phyloP scores from a whole-genome alignment of 2,888 invertebrate genomes.

The Saturnia japonica region DNA sequence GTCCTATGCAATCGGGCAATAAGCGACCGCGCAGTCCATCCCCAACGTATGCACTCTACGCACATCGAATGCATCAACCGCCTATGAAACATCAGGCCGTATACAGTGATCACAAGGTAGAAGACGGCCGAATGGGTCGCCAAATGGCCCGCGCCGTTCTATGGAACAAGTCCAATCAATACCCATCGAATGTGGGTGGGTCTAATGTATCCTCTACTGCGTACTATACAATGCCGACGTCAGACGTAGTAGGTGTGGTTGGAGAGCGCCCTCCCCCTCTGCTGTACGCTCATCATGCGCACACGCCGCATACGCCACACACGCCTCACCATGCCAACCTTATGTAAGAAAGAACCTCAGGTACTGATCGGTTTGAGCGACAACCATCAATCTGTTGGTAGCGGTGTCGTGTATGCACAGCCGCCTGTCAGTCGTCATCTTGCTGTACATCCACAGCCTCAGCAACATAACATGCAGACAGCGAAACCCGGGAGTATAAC shows the following conservation, averaged over 20 bases:
- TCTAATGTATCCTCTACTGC: conserved; percentile 56
- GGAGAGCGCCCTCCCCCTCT: conserved; percentile 70
- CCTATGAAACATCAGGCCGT: conserved; percentile 75
- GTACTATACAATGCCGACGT: conserved; percentile 71
- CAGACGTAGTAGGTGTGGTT: conserved; percentile 68
- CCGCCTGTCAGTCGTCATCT: conserved; percentile 63
- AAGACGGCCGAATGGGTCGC: conserved; percentile 90
- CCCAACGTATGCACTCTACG: conserved; percentile 75
- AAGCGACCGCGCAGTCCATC: conserved; percentile 83
- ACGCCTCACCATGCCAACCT: conserved; percentile 61
- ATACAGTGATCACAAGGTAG: conserved; percentile 86
- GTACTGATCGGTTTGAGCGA: conserved; percentile 73
- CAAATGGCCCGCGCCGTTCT: conserved; percentile 90
- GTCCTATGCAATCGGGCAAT: conserved; percentile 67
- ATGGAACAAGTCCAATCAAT: conserved; percentile 86
- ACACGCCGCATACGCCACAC: conserved; percentile 62
- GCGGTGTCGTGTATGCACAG: conserved; percentile 65
- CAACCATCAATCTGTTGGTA: conserved; percentile 68
- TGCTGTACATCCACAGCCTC: conserved; percentile 60
- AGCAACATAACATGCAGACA: conserved; percentile 77
- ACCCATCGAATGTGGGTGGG: conserved; percentile 62
- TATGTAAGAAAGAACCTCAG: conserved; percentile 70
- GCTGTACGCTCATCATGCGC: conserved; percentile 70
- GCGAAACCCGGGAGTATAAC: conserved; percentile 92
- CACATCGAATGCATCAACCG: conserved; percentile 69